Evolutionary conservation across 2,113 vertebrate species (phyloP), one percentile per base, ranked within the genome.

Genomic region (Embiotoca jacksoni): DNA sequence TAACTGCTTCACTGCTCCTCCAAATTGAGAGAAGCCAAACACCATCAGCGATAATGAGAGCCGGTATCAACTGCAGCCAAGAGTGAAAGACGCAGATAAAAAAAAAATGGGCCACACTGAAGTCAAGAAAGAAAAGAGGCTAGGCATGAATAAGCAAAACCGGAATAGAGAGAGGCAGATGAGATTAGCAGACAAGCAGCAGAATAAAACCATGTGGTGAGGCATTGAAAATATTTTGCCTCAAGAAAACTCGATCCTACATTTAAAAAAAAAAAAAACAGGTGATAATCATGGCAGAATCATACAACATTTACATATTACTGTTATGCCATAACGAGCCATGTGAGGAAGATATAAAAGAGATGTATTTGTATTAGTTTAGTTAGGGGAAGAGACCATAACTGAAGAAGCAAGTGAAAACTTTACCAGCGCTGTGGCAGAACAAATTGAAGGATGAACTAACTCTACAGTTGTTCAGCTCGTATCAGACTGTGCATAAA

Each of bases 51-150:
- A 41, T 55, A 61, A 75, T 63, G 72, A 86, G 65, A 80, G 55
- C 67, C 39, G 72, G 63, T 82, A 77, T 70, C 7, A 1, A 54
- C 30, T 59, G 69, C 16, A 54, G 64, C 60, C 32, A 1, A 69
- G 68, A 66, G 71, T n/a, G 35, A 37, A 8, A 9, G 36, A 36
- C 13, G 8, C 65, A 37, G 30, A 57, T 0, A 23, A 35, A 37
- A 50, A 85, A 37, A 37, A 4, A 83, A 63, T 81, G 74, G 81
- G 63, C 15, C 67, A 74, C 30, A 16, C 59, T 4, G 30, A 82
- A 67, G 65, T 31, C 33, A 14, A 13, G 39, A 39, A 49, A 85
- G 63, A 78, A 62, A 78, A 31, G 66, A 79, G 44, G 57, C 39
- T 30, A 31, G 41, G 36, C 5, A 1, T 71, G 68, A 80, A 30